Evolutionary conservation across 1,140 invertebrate genomes (phyloP), one percentile per base, ranked within the genome.

Genomic region (Coptotermes formosanus): DNA sequence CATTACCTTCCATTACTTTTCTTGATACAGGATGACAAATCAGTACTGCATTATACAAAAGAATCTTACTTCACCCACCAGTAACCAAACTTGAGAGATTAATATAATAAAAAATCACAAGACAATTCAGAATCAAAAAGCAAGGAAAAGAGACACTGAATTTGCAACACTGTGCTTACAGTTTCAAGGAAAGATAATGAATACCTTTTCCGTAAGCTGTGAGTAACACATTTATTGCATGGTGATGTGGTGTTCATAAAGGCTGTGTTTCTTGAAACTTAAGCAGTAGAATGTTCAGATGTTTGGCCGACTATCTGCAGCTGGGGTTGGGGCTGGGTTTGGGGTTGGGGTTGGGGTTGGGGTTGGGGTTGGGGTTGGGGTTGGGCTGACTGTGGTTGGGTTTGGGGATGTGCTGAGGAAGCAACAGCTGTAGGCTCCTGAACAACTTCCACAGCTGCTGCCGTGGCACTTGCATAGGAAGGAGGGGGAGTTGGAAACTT

Each of bases 401-500:
- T 59, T 45, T 81, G 48, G 81, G 87, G 44, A 16, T 75, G n/a
- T 23, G 75, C 86, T 16, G 84, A 84, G n/a, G 21, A 21, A 52
- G 11, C 69, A 38, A 85, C 85, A 45, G 82, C 82, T 11, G 85
- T 84, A 38, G 87, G 87, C 25, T 88, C 89, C 52, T 85, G 75
- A 38, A 86, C 84, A 14, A 82, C 81, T 43, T 16, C 85, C n/a
- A 81, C 82, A 30, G 64, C 81, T 23, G 86, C 86, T 44, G 87
- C 87, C 14, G 88, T 88, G n/a, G 64, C 64, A 43, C 85, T 87
- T 48, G 87, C 86, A 43, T 89, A 89, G 21, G 88, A 89, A 0
- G 90, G 90, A 4, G 90, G 90, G 23, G 90, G 90, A 21, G 88
- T 48, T 3, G 89, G 88, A 43, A 88, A 89, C 86, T 91, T 91